These are phyloP conservation scores for Hydrozoanthus tunicans DNA, from an alignment of 64 coral and sea anemone species.

Conservation along the genomic window DNA sequence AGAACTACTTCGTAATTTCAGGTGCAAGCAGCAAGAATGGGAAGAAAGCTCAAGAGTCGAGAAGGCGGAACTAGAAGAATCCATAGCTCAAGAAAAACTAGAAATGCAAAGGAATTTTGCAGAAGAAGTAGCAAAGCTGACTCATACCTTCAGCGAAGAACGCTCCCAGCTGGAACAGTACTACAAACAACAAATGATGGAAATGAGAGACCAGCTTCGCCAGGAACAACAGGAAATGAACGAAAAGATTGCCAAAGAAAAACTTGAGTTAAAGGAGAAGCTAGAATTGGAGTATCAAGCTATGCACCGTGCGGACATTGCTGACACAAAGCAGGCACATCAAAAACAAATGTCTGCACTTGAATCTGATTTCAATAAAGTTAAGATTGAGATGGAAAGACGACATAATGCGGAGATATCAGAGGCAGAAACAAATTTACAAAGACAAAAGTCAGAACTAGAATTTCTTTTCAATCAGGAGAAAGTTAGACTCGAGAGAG, in stretches of 20 bases:
- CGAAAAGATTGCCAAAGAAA: conserved; percentile 66
- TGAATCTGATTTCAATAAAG: conserved; percentile 44
- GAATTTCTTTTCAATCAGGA: conserved; percentile 61
- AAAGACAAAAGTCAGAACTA: conserved; percentile 64
- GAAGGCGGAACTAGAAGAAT: conserved; percentile 66
- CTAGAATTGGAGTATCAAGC: conserved; percentile 76
- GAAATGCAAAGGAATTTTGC: conserved; percentile 91
- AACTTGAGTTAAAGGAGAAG: conserved; percentile 70
- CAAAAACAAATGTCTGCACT: conserved; percentile 21
- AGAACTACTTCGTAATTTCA: conserved; percentile 56
- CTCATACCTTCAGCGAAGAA: conserved; percentile 83
- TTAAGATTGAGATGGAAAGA: conserved; percentile 76
- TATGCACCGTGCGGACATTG: conserved; percentile 52
- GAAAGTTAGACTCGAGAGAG: conserved; percentile 57
- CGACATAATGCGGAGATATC: conserved; percentile 53
- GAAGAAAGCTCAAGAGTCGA: conserved; percentile 73
- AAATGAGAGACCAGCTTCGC: conserved; percentile 54
- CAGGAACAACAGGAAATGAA: conserved; percentile 64
- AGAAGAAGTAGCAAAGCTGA: conserved; percentile 81
- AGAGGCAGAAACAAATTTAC: conserved; percentile 58
- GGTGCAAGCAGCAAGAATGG: conserved; percentile 62
- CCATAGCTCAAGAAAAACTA: conserved; percentile 74
- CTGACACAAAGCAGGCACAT: conserved; percentile 53
- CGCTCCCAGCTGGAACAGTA: conserved; percentile 70
- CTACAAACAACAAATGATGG: conserved; percentile 80